Evolutionary conservation across 2,113 vertebrate species (phyloP).

Genomic region (Columbina picui): DNA sequence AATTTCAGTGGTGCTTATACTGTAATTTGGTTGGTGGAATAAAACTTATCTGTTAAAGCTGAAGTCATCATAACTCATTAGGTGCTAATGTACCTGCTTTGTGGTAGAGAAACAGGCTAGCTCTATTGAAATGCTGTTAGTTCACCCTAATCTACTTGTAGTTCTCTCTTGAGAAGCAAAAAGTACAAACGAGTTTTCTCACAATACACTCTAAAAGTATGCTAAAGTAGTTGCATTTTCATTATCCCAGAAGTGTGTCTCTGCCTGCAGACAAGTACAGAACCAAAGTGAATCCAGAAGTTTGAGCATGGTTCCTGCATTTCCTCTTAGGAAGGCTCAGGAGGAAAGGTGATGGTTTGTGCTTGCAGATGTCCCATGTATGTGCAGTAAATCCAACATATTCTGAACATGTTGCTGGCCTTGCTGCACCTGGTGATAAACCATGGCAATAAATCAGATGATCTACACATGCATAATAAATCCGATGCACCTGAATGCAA

Average conservation of each 20-base stretch:
- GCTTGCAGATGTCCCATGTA: constrained; percentile 19
- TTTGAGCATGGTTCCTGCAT: background rate
- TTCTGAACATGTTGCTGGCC: constrained; percentile 2
- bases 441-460: constrained; percentile 47
- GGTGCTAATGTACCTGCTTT: constrained; percentile 1
- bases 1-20: background rate
- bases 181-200: constrained; percentile 36
- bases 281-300: background rate
- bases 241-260: background rate
- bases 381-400: constrained; percentile 27
- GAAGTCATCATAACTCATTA: constrained; percentile 27
- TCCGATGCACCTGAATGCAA: constrained; percentile 34
- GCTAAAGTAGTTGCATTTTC: background rate
- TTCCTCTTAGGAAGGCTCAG: constrained; percentile 18
- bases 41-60: constrained; percentile 5
- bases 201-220: background rate
- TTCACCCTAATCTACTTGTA: background rate
- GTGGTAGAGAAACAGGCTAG: background rate
- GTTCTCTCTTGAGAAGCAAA: background rate
- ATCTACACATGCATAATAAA: constrained; percentile 50
- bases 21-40: background rate
- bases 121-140: background rate
- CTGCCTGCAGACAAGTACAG: background rate
- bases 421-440: constrained; percentile 54
- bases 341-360: background rate